Conservation (phyloP, 2,797 vertebrate genomes). For the Lepus oiostolus region DNA sequence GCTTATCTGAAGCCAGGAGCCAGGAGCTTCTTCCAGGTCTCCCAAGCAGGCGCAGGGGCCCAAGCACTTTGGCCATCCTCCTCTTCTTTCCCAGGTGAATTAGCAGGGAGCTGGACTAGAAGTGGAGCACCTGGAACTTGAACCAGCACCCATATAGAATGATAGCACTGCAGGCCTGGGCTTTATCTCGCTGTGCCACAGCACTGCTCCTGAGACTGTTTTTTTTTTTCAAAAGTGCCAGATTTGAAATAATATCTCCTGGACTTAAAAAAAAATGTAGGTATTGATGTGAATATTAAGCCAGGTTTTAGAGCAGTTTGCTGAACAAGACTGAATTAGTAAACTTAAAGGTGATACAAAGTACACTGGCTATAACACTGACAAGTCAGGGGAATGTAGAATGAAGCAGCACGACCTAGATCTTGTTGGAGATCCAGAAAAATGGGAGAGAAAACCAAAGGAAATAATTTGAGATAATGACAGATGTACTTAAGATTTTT, state of each 20-base stretch:
- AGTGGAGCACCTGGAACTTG: too few relatives aligned
- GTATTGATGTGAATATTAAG: neutral
- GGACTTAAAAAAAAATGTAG: neutral
- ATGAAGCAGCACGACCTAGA: neutral
- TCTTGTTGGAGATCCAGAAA: neutral
- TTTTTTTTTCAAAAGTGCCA: neutral
- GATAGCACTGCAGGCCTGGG: too few relatives aligned
- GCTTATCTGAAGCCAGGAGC: too few relatives aligned
- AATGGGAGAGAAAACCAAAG: neutral
- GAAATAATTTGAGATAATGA: neutral
- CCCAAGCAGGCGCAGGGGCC: too few relatives aligned
- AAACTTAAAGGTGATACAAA: neutral
- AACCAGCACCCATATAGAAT: too few relatives aligned
- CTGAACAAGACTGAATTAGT: neutral
- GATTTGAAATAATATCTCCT: neutral
- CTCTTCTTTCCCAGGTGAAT: too few relatives aligned
- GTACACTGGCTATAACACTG: neutral
- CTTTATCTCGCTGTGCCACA: too few relatives aligned
- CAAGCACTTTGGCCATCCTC: too few relatives aligned
- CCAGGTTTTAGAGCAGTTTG: neutral
- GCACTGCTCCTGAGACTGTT: too few relatives aligned
- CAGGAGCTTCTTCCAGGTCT: too few relatives aligned
- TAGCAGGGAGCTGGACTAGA: too few relatives aligned
- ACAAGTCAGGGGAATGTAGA: neutral
- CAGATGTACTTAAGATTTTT: neutral